A percentile compares a stretch with the other conserved stretches of the same genome.
Evolutionary conservation across 2,113 vertebrate species (phyloP).

Genomic region (Sebastes fasciatus): DNA sequence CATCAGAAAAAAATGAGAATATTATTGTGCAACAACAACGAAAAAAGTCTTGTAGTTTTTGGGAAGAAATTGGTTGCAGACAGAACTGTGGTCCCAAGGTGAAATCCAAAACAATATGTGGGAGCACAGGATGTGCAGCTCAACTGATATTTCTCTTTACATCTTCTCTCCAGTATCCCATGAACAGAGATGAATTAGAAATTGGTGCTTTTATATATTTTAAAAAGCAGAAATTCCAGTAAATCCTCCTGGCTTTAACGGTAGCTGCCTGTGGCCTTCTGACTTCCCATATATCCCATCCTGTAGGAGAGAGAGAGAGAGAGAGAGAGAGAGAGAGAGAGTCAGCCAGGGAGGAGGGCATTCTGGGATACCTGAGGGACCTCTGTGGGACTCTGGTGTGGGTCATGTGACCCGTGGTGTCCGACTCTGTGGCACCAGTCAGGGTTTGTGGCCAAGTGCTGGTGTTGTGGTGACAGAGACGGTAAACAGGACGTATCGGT

Average conservation of each 20-base stretch:
- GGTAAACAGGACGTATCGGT: slow-evolving; percentile 68
- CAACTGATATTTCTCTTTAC: slow-evolving; percentile 58
- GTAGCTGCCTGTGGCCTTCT: slow-evolving; percentile 63
- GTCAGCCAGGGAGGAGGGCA: slow-evolving; percentile 28
- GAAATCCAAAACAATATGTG: slow-evolving; percentile 35
- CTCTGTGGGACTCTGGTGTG: slow-evolving; percentile 61
- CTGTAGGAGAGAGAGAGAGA: slow-evolving; percentile 26
- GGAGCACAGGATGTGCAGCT: slow-evolving; percentile 35
- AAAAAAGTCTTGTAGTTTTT: slow-evolving; percentile 5
- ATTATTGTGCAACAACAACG: slow-evolving; percentile 15
- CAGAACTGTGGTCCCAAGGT: slow-evolving; percentile 25
- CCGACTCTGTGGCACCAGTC: slow-evolving; percentile 79
- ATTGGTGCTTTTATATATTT: slow-evolving; percentile 65
- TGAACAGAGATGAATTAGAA: slow-evolving; percentile 56
- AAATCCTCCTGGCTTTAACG: slow-evolving; percentile 70
- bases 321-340: slow-evolving; percentile 29
- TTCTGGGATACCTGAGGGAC: slow-evolving; percentile 69
- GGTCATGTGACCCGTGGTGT: slow-evolving; percentile 78
- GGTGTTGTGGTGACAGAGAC: slow-evolving; percentile 72
- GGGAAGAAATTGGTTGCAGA: background rate
- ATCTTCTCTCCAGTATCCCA: slow-evolving; percentile 47
- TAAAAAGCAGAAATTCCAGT: slow-evolving; percentile 71
- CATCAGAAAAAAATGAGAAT: background rate
- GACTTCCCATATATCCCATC: slow-evolving; percentile 71
- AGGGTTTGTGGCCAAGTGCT: slow-evolving; percentile 71